Base-by-base conservation (phyloP, 2,888 invertebrate species). In the Chymomyza amoena region DNA sequence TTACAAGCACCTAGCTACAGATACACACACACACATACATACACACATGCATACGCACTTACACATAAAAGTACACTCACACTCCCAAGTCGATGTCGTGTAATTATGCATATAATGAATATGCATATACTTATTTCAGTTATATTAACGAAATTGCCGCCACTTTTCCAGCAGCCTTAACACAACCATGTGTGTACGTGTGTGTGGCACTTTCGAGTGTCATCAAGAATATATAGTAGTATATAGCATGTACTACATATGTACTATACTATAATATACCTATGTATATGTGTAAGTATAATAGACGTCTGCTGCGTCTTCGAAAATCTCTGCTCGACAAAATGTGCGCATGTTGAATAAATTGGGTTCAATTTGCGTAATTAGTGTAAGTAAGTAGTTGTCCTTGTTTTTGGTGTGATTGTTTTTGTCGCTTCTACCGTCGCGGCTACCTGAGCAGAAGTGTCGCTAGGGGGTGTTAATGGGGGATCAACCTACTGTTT, bases 21-120 rank as follows among this genome's bases (percentile, higher is more conserved):
- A 70, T 32, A 52, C 66, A 45, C 52, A 51, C 13, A 61, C 25
- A 18, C 59, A 18, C 52, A 45, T 28, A 60, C 66, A 45, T 32
- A 51, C 16, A 60, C 20, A 18, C 59, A 36, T 36, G 20, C 45
- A 70, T 32, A 60, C 66, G n/a, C 52, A 51, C 16, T 32, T 2
- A 18, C 59, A 36, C 52, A 50, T 20, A 50, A 69, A 63, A 64
- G 68, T 32, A 32, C 1, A 45, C 39, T 45, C 39, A 45, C 7
- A 45, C 39, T 45, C 54, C 20, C 54, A 2, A 54, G 54, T 9
- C 18, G 51, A 62, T 67, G 61, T 72, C 71, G 75, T 72, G 78
- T 83, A 83, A 83, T 83, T 87, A 83, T 87, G 83, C 85, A 85
- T 80, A 76, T 87, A 83, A 83, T 87, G 84, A 81, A 82, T 85